Base-by-base conservation (phyloP, 2,797 vertebrate genomes). In the Numenius phaeopus region DNA sequence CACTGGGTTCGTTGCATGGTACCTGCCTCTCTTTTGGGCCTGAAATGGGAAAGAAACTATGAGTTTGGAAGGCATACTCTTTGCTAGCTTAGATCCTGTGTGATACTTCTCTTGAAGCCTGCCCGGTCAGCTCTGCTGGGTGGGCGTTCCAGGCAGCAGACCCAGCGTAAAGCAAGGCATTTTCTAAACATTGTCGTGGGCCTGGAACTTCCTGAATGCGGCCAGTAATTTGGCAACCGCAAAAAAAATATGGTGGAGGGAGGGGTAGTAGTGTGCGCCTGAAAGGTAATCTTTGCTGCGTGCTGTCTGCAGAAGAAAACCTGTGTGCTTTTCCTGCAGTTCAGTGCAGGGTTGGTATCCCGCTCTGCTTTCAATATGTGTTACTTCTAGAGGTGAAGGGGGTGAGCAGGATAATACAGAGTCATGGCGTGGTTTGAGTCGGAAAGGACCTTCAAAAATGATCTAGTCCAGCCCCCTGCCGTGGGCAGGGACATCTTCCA, bases 261-360 rank as follows among this genome's bases (percentile, higher is more conserved):
- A 17, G 14, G 3, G 11, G 37, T 3, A 30, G 5, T 3, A 9
- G n/a, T 2, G 30, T 37, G 34, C 5, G 1, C 0, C 1, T 16
- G 67, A 10, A 24, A 34, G n/a, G 27, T 37, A 7, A 17, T 13
- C 18, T 29, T 34, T 46, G 34, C 55, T 55, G 61, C 6, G 13
- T 34, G 49, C 32, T 46, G 26, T 8, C 32, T 27, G 54, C 9
- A 1, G 27, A 49, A 27, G 84, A 37, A 13, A 8, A 9, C 5
- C 6, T 16, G 14, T 23, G 12, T 46, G 59, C 52, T 83, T 46
- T 69, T 32, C 23, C 29, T n/a, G 39, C 17, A 21, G 24, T 2
- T 4, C 4, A 3, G 23, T 6, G 14, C 42, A 19, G 42, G 15
- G n/a, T 49, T 8, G 5, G 27, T 17, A 9, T 29, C 27, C 44